Conservation (phyloP, 2,113 vertebrate genomes). For the Nannospalax galili region DNA sequence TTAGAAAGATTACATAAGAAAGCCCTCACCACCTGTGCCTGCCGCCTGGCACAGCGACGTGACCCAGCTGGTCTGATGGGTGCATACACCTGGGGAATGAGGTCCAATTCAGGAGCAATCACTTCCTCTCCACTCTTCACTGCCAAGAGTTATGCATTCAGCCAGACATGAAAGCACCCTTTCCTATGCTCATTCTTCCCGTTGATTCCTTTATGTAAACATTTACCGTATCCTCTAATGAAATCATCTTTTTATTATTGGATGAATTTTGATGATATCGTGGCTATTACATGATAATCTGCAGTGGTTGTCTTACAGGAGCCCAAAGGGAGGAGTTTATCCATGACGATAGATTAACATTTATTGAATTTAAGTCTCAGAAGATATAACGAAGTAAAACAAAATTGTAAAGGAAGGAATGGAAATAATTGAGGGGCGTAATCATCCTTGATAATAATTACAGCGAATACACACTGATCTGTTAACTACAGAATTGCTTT, state of each 20-base stretch:
- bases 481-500: too few species aligned
- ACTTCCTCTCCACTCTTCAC: not conserved
- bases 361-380: slow-evolving; percentile 44
- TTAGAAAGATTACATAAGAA: slow-evolving; percentile 12
- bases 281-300: slow-evolving; percentile 2
- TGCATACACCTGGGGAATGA: not conserved
- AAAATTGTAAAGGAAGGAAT: too few species aligned
- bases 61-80: slow-evolving; percentile 46
- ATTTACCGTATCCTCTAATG: not conserved
- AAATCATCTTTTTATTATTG: slow-evolving; percentile 27
- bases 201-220: slow-evolving; percentile 11
- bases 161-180: not conserved
- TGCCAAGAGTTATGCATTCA: not conserved
- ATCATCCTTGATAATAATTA: too few species aligned
- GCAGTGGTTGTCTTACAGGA: not conserved
- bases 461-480: too few species aligned
- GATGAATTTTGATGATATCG: not conserved
- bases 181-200: not conserved
- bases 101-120: not conserved
- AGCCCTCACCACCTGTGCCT: slow-evolving; percentile 57
- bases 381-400: too few species aligned
- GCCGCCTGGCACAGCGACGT: slow-evolving; percentile 8
- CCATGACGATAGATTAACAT: not conserved
- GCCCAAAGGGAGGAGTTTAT: not conserved
- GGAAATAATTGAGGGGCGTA: too few species aligned